These are phyloP conservation scores for Polypterus bichir DNA, from an alignment of 2,113 vertebrate genomes.

Conservation along the genomic window DNA sequence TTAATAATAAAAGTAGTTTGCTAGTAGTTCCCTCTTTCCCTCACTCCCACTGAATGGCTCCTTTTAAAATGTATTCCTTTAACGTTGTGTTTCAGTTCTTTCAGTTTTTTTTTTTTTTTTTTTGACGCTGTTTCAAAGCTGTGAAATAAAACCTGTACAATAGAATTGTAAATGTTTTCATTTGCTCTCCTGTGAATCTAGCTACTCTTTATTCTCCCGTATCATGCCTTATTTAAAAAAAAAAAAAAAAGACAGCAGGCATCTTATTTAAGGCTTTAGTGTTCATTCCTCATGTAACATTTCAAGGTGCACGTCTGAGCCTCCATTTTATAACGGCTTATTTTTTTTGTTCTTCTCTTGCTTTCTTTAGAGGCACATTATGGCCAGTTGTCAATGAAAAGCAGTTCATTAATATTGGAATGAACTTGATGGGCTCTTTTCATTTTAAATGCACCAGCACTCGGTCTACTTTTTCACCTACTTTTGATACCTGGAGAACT, in stretches of 20 bases:
- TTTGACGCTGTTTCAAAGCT: conserved; percentile 35
- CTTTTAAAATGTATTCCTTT: background rate
- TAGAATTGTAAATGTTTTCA: conserved; percentile 38
- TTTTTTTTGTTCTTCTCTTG: background rate
- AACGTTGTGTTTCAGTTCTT: background rate
- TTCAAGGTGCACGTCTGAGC: too few species aligned
- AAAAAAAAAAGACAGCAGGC: background rate
- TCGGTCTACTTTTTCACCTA: too few species aligned
- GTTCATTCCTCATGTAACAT: background rate
- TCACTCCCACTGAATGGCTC: conserved; percentile 1
- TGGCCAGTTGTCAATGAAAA: too few species aligned
- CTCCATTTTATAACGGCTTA: too few species aligned
- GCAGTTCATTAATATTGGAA: too few species aligned
- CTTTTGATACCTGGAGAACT: too few species aligned
- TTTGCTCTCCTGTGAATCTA: conserved; percentile 15
- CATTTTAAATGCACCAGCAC: too few species aligned
- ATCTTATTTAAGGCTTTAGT: background rate
- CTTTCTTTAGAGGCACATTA: too few species aligned
- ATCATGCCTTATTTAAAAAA: background rate
- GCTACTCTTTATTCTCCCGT: conserved; percentile 10
- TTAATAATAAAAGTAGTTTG: background rate
- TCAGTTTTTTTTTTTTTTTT: conserved; percentile 13
- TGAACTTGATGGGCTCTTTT: too few species aligned
- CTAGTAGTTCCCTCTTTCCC: conserved; percentile 2
- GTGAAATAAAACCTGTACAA: conserved; percentile 41